These are phyloP conservation scores for Iselma pallidipennis DNA, from an alignment of 2,888 invertebrate species.

Conservation along the genomic window DNA sequence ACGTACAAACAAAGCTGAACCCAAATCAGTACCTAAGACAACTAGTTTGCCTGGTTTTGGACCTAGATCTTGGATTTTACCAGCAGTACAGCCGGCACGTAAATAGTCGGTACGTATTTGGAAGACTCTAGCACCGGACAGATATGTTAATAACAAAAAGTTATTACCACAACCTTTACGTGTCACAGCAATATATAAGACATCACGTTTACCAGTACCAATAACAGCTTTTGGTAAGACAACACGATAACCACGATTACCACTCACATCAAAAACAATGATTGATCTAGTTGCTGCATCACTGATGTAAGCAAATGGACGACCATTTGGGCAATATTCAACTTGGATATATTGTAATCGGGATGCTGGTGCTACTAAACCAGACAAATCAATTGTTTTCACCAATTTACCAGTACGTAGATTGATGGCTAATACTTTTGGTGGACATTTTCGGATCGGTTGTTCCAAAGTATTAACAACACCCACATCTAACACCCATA, in stretches of 20 bases:
- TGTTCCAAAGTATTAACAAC: constrained; percentile 68
- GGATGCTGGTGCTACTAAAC: constrained; percentile 62
- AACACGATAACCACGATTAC: constrained; percentile 66
- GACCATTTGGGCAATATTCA: constrained; percentile 66
- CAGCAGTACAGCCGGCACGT: constrained; percentile 61
- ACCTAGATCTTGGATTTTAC: constrained; percentile 60
- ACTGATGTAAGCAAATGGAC: constrained; percentile 67
- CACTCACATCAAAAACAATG: constrained; percentile 68
- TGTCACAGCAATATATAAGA: constrained; percentile 68
- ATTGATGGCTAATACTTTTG: constrained; percentile 61
- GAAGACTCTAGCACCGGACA: constrained; percentile 66
- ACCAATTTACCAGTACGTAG: constrained; percentile 60
- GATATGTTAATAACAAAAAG: constrained; percentile 66
- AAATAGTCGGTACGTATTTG: constrained; percentile 67
- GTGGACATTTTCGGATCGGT: constrained; percentile 67
- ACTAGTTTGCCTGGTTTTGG: constrained; percentile 62
- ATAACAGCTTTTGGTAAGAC: constrained; percentile 62
- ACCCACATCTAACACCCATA: constrained; percentile 76
- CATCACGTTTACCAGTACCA: constrained; percentile 62
- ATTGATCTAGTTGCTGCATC: constrained; percentile 72
- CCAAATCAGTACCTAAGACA: constrained; percentile 66
- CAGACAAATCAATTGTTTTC: constrained; percentile 65
- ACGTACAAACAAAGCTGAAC: constrained; percentile 63
- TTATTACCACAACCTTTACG: constrained; percentile 62
- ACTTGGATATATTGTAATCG: constrained; percentile 71